phyloP scores from a whole-genome alignment of 2,888 invertebrate species.

The Ophioninae sp. region DNA sequence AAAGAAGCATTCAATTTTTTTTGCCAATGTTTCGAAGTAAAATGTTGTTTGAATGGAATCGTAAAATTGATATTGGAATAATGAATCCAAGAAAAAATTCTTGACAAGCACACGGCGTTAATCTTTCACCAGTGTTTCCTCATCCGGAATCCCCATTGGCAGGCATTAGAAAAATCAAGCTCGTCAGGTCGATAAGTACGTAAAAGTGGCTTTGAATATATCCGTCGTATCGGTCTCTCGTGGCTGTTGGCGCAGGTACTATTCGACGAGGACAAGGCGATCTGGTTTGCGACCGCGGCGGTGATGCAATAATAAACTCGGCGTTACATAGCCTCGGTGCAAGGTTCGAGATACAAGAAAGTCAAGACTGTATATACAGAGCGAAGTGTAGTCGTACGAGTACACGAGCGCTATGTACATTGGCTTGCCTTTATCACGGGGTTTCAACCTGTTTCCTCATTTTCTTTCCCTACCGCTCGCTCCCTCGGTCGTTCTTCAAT shows the following conservation, averaged over 20 bases:
- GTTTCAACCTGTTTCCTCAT: constrained; percentile 58
- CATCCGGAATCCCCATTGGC: not conserved
- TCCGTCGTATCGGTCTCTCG: constrained; percentile 18
- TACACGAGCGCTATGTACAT: constrained; percentile 9
- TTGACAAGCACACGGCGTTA: not conserved
- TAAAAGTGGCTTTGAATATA: constrained; percentile 8
- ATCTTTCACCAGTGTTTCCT: not conserved
- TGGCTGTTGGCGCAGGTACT: constrained; percentile 31
- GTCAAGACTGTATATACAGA: constrained; percentile 7
- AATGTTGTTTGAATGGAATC: too few species aligned
- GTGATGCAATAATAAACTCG: constrained; percentile 58
- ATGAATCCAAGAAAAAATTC: not conserved
- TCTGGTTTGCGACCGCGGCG: constrained; percentile 51
- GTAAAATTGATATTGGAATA: too few species aligned
- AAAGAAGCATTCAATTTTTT: too few species aligned
- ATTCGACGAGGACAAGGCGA: constrained; percentile 58
- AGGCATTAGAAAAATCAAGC: not conserved
- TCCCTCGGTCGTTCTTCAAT: constrained; percentile 20
- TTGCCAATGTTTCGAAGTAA: too few species aligned
- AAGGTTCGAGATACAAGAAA: not conserved
- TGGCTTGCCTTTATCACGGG: constrained; percentile 46
- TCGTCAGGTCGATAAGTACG: not conserved
- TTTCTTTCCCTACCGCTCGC: constrained; percentile 41
- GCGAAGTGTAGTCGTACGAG: constrained; percentile 13
- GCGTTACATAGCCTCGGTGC: constrained; percentile 40